phyloP scores from a whole-genome alignment of 2,113 vertebrate species.

The Narcine bancroftii region DNA sequence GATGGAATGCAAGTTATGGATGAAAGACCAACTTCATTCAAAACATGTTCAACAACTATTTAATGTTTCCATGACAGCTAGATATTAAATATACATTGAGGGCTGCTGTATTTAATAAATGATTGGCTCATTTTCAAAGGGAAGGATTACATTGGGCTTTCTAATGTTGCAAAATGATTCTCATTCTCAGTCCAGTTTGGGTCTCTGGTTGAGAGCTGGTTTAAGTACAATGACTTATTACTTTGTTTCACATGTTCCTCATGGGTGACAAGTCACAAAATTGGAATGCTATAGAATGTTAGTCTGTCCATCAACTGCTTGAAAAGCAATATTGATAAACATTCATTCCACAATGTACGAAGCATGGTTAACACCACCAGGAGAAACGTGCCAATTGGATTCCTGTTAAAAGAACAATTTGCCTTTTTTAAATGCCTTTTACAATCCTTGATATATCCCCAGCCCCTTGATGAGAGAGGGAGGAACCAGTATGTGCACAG shows the following conservation, averaged over 20 bases:
- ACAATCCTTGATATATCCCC: not conserved
- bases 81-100: not conserved
- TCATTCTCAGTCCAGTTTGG: no score
- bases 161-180: not conserved
- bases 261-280: not conserved
- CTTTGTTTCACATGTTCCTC: not conserved
- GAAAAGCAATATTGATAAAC: not conserved
- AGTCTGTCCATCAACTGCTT: not conserved
- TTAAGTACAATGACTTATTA: not conserved
- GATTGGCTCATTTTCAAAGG: not conserved
- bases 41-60: constrained; percentile 9
- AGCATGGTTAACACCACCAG: not conserved
- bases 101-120: not conserved
- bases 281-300: not conserved
- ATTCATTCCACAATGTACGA: not conserved
- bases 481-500: not conserved
- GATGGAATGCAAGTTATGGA: no score
- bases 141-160: not conserved
- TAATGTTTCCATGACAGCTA: not conserved
- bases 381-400: not conserved
- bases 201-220: not conserved
- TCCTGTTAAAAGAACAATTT: not conserved
- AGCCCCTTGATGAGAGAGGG: not conserved
- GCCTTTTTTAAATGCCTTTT: not conserved
- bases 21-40: no score